phyloP scores from a whole-genome alignment of 2,797 vertebrate genomes.

The Tolypeutes matacus region DNA sequence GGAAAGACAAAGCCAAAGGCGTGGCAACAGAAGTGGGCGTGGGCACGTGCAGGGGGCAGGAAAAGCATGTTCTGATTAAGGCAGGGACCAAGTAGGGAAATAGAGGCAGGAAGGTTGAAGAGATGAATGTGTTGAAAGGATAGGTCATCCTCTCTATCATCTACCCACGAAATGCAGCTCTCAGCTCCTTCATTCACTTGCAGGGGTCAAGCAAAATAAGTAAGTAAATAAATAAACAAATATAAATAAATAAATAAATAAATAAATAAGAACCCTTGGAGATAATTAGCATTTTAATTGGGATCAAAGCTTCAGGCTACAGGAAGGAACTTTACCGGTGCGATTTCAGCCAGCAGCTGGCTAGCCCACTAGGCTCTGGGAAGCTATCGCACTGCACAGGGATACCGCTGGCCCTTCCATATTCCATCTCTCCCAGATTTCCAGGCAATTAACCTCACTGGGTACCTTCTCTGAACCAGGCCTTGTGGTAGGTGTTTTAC shows the following conservation, averaged over 20 bases:
- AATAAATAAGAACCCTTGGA: constrained; percentile 22
- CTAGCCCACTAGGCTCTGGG: constrained; percentile 14
- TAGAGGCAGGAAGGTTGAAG: background rate
- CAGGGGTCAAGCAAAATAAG: constrained; percentile 44
- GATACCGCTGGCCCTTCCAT: background rate
- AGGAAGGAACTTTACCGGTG: background rate
- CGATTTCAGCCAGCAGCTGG: constrained; percentile 50
- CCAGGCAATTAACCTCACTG: background rate
- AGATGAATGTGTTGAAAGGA: background rate
- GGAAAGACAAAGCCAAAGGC: background rate
- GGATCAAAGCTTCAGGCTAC: constrained; percentile 69
- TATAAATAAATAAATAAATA: too few relatives aligned
- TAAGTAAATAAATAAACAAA: too few relatives aligned
- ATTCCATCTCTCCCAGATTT: background rate
- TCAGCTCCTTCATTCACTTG: background rate
- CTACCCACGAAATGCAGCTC: background rate
- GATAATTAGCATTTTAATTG: constrained; percentile 82
- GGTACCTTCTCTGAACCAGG: background rate
- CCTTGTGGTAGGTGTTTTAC: fast-evolving
- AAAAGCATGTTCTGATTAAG: background rate
- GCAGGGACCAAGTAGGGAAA: background rate
- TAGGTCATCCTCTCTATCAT: background rate
- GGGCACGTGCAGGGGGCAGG: fast-evolving
- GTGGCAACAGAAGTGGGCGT: background rate
- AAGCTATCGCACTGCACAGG: background rate